phyloP scores from a whole-genome alignment of 2,113 vertebrate genomes.

The Nasalis larvatus region DNA sequence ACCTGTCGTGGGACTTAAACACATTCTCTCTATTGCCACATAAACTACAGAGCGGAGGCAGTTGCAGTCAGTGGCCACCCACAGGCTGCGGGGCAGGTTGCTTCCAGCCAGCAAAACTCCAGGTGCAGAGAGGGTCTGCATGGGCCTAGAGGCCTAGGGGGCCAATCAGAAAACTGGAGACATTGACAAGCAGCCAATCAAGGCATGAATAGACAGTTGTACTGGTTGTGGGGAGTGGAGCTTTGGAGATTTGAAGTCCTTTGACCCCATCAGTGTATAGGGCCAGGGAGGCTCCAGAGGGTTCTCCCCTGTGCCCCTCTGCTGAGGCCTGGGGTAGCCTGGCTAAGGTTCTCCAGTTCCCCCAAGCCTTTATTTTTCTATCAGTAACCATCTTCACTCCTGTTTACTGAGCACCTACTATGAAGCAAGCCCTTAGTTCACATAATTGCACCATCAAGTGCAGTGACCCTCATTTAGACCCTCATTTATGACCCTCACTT shows the following conservation, averaged over 20 bases:
- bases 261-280: not conserved
- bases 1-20: not conserved
- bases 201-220: not conserved
- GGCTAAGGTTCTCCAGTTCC: accelerated
- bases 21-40: not conserved
- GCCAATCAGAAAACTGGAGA: not conserved
- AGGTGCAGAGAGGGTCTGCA: not conserved
- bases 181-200: not conserved
- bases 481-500: not conserved
- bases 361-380: not conserved
- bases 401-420: not conserved
- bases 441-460: accelerated
- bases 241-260: not conserved
- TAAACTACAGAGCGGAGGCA: not conserved
- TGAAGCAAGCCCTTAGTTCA: not conserved
- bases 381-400: not conserved
- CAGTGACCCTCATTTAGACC: not conserved
- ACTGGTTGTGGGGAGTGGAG: accelerated
- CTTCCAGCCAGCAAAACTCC: no score
- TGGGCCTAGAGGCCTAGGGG: not conserved
- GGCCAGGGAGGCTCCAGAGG: not conserved
- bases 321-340: not conserved
- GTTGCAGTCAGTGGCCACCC: accelerated
- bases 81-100: no score
- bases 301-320: not conserved